These are phyloP conservation scores for Acrossocheilus fasciatus DNA, from an alignment of 2,797 vertebrate species.

Conservation along the genomic window DNA sequence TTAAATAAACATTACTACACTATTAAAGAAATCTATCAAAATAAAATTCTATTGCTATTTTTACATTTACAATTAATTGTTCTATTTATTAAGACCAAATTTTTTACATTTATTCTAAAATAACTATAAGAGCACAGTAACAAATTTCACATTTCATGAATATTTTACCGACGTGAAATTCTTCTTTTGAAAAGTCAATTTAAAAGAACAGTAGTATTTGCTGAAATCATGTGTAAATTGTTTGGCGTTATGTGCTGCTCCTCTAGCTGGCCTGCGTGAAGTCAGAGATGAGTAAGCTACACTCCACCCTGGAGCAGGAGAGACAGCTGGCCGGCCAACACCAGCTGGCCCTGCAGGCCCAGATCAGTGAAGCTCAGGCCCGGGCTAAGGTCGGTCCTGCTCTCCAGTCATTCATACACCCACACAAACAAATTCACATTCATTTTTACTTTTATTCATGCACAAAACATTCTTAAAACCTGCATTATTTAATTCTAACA, in stretches of 20 bases:
- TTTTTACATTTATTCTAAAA: neutral
- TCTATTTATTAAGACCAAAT: neutral
- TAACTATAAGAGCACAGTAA: neutral
- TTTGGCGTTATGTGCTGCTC: slow-evolving; percentile 40
- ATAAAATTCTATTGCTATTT: neutral
- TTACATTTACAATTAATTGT: neutral
- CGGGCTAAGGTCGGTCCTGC: slow-evolving; percentile 71
- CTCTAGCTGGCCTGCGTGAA: slow-evolving; percentile 69
- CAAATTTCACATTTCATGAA: neutral
- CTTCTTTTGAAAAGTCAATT: no score
- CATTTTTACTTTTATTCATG: neutral
- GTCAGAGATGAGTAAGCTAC: slow-evolving; percentile 71
- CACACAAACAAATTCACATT: neutral
- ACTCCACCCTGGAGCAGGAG: slow-evolving; percentile 71
- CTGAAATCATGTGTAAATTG: neutral
- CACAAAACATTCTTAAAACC: neutral
- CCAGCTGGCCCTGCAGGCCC: slow-evolving; percentile 77
- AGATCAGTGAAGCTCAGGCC: slow-evolving; percentile 75
- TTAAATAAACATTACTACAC: neutral
- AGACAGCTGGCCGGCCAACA: slow-evolving; percentile 74
- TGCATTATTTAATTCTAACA: no score
- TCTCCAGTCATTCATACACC: neutral
- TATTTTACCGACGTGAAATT: neutral
- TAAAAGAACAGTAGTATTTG: neutral
- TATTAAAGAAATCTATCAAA: neutral